Percentiles rank a stretch among this genome's conserved stretches.
phyloP scores from a whole-genome alignment of 2,797 vertebrate species.

The Avahi laniger region DNA sequence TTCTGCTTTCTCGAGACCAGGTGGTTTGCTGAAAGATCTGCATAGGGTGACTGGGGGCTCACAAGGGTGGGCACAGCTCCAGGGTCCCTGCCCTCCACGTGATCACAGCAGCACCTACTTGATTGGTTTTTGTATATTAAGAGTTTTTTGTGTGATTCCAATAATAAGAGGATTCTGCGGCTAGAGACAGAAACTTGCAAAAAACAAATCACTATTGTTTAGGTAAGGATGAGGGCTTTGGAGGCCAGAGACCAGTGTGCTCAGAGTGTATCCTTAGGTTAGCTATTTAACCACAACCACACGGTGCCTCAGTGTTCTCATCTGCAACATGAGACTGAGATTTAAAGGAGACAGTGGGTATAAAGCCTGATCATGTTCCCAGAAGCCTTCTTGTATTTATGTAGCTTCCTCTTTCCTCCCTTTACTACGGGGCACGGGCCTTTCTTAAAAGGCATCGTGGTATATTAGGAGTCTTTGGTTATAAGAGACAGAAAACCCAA shows the following conservation, averaged over 20 bases:
- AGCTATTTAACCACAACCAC: accelerated
- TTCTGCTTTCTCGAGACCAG: not conserved
- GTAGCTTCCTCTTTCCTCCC: not conserved
- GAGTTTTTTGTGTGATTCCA: not conserved
- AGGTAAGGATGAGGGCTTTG: not conserved
- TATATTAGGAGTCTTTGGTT: not conserved
- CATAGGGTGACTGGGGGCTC: not conserved
- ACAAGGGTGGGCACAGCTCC: not conserved
- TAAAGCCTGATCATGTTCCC: not conserved
- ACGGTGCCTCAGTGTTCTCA: not conserved
- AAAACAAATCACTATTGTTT: not conserved
- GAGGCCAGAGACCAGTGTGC: not conserved
- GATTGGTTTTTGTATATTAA: not conserved
- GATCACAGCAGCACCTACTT: not conserved
- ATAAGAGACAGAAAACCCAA: not conserved
- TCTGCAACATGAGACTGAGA: not conserved
- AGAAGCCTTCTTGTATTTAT: not conserved
- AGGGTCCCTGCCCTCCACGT: not conserved
- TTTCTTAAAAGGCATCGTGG: not conserved
- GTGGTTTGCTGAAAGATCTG: not conserved
- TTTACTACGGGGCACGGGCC: not conserved
- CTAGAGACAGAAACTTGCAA: not conserved
- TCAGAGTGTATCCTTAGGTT: not conserved
- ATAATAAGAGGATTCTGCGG: not conserved
- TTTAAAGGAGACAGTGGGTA: not conserved